Conservation (phyloP, 1,140 invertebrate genomes). For the Drosophila nikananu region DNA sequence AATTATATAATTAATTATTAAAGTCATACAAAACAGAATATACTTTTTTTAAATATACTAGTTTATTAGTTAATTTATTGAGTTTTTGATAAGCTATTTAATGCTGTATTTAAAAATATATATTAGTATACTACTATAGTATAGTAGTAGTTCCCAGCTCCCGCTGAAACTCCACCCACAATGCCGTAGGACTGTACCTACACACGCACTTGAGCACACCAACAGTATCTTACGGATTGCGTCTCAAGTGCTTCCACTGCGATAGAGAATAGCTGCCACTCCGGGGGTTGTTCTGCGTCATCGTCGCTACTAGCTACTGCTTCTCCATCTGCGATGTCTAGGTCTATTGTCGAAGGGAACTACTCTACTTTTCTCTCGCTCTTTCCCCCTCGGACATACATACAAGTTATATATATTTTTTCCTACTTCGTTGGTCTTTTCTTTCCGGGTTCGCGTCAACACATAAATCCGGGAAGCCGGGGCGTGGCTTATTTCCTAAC, state of each 20-base stretch:
- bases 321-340: constrained; percentile 45
- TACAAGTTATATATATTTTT: constrained; percentile 61
- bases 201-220: constrained; percentile 16
- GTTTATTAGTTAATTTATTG: neutral
- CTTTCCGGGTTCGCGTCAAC: constrained; percentile 72
- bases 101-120: too few species aligned
- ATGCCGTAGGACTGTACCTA: constrained; percentile 37
- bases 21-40: neutral
- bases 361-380: constrained; percentile 48
- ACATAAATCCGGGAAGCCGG: constrained; percentile 60
- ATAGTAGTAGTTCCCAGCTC: neutral
- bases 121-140: too few species aligned
- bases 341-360: constrained; percentile 72
- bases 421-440: constrained; percentile 19
- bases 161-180: constrained; percentile 58
- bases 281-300: constrained; percentile 67
- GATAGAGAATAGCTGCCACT: constrained; percentile 47
- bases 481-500: constrained; percentile 75
- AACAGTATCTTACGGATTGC: constrained; percentile 32
- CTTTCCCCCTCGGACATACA: constrained; percentile 38
- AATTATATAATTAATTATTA: neutral
- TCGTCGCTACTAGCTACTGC: constrained; percentile 28
- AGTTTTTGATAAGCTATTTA: too few species aligned
- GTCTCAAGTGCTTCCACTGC: constrained; percentile 69
- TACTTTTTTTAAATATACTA: neutral